A percentile compares a stretch with the other conserved stretches of the same genome.
phyloP scores from a whole-genome alignment of 2,797 vertebrate genomes.

The Microhierax caerulescens region DNA sequence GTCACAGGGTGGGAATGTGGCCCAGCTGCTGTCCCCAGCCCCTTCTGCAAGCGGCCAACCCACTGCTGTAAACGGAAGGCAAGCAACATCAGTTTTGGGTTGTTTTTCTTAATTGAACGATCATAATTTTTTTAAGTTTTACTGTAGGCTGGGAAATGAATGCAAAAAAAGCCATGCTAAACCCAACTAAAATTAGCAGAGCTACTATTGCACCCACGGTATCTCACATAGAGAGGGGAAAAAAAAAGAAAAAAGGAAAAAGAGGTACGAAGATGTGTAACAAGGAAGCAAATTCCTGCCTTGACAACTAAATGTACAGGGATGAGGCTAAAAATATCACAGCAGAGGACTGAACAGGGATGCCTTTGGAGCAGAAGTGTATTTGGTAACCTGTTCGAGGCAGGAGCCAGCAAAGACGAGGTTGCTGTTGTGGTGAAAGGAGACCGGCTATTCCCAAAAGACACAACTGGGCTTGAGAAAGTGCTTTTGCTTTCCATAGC shows the following conservation, averaged over 20 bases:
- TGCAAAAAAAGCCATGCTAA: not conserved
- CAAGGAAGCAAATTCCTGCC: not conserved
- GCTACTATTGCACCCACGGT: not conserved
- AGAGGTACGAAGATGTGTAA: no score
- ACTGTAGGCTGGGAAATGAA: not conserved
- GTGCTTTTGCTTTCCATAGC: not conserved
- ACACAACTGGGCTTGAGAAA: not conserved
- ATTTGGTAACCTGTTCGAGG: not conserved
- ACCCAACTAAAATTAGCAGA: not conserved
- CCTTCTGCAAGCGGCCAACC: no score
- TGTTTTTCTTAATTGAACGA: rapidly evolving
- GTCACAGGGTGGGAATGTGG: not conserved
- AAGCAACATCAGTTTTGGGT: not conserved
- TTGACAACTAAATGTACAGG: not conserved
- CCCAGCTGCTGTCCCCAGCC: not conserved
- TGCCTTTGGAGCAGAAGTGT: not conserved
- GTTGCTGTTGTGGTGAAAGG: not conserved
- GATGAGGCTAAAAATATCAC: not conserved
- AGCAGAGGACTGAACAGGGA: not conserved
- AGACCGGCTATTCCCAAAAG: not conserved
- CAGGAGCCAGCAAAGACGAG: not conserved
- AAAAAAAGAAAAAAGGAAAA: not conserved
- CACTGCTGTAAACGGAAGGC: not conserved
- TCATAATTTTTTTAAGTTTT: not conserved
- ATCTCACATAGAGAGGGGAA: rapidly evolving